phyloP scores from a whole-genome alignment of 2,888 invertebrate species.

The Coelinius sp. region DNA sequence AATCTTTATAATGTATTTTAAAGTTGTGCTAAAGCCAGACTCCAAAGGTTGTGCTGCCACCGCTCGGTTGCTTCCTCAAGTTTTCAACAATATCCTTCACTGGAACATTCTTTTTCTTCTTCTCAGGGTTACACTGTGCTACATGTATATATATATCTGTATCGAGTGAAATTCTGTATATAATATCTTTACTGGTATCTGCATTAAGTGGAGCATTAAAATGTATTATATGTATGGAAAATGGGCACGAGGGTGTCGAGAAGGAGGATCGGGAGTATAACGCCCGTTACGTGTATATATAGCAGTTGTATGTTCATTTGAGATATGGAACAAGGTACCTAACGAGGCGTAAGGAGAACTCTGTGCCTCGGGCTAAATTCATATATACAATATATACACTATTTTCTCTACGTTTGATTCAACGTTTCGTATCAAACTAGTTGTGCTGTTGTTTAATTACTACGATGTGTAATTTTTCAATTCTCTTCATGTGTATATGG shows the following conservation, averaged over 20 bases:
- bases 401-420: constrained; percentile 44
- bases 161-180: no score
- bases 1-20: not conserved
- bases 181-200: not conserved
- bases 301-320: constrained; percentile 50
- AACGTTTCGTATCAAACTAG: not conserved
- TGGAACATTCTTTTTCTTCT: not conserved
- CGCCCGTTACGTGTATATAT: constrained; percentile 44
- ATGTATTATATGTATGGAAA: constrained; percentile 52
- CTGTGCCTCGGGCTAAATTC: constrained; percentile 54
- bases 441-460: not conserved
- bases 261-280: constrained; percentile 47
- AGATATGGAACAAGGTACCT: constrained; percentile 61
- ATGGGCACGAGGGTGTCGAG: constrained; percentile 51
- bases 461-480: not conserved
- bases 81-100: not conserved
- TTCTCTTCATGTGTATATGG: no score
- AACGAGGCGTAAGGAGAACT: constrained; percentile 62
- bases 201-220: constrained; percentile 55
- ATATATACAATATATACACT: constrained; percentile 53
- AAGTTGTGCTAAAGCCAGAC: not conserved
- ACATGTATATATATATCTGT: not conserved
- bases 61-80: constrained; percentile 48
- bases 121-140: no score
- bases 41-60: constrained; percentile 59